Evolutionary conservation across 23 tunicate species (phyloP).

Genomic region (Diplosoma virens): DNA sequence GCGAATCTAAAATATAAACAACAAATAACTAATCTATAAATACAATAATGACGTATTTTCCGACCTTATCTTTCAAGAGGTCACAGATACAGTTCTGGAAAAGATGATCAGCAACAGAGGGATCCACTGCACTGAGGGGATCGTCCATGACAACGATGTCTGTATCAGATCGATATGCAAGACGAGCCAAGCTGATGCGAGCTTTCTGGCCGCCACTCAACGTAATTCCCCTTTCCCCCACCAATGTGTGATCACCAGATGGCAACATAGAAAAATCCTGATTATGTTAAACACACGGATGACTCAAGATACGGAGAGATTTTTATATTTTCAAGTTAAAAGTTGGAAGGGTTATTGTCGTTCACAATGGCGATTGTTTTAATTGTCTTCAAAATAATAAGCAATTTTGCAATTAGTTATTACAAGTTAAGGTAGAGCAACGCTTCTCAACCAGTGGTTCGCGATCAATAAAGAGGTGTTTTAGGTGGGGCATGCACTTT

Average conservation of each 20-base stretch:
- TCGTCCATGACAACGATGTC: constrained; percentile 82
- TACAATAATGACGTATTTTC: no score
- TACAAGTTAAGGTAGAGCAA: no score
- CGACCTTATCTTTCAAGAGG: constrained; percentile 52
- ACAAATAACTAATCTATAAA: background rate
- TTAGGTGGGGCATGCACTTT: no score
- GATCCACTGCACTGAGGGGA: constrained; percentile 92
- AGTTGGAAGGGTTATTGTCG: no score
- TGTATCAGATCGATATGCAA: constrained; percentile 46
- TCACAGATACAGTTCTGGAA: constrained; percentile 74
- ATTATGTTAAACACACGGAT: no score
- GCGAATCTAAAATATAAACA: constrained; percentile 47
- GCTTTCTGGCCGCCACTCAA: constrained; percentile 98
- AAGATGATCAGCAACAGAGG: constrained; percentile 64
- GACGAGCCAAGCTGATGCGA: constrained; percentile 82
- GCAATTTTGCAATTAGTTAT: no score
- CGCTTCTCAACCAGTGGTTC: no score
- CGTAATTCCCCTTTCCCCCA: constrained; percentile 89
- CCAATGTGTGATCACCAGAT: constrained; percentile 70
- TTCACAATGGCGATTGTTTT: no score
- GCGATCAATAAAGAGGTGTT: no score
- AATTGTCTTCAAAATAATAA: no score
- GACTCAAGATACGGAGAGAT: no score
- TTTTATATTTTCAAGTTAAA: no score
- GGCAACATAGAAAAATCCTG: constrained; percentile 63